phyloP scores from a whole-genome alignment of 2,888 invertebrate species.

The Dendrolimus pini region DNA sequence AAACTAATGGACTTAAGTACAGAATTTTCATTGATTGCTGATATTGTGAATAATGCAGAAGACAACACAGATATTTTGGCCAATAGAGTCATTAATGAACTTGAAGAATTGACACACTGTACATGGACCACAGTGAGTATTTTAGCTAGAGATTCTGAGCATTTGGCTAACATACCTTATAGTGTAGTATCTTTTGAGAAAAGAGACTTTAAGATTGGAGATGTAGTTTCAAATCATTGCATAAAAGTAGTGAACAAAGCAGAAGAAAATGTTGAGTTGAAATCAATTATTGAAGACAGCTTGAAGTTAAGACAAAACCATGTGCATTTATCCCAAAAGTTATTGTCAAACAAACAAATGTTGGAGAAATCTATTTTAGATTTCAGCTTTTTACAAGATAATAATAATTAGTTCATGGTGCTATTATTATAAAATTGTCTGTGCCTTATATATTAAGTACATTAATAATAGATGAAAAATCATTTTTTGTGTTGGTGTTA shows the following conservation, averaged over 20 bases:
- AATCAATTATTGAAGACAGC: constrained; percentile 62
- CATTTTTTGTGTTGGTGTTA: no score
- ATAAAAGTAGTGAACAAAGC: constrained; percentile 34
- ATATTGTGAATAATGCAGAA: constrained; percentile 50
- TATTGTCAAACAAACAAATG: constrained; percentile 48
- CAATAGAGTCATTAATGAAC: constrained; percentile 33
- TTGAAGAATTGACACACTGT: constrained; percentile 52
- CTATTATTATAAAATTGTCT: no score
- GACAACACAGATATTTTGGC: constrained; percentile 51
- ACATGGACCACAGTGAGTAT: constrained; percentile 61
- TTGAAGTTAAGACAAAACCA: constrained; percentile 53
- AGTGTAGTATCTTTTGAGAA: constrained; percentile 67
- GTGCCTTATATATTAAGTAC: constrained; percentile 2
- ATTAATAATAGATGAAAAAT: background rate
- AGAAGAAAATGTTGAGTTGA: constrained; percentile 44
- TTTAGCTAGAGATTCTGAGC: constrained; percentile 48
- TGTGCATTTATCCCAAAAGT: constrained; percentile 40
- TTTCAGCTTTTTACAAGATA: constrained; percentile 55
- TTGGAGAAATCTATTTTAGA: constrained; percentile 44
- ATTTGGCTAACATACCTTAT: constrained; percentile 53
- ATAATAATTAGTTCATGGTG: constrained; percentile 6
- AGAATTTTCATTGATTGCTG: constrained; percentile 60
- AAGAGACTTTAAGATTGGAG: constrained; percentile 65
- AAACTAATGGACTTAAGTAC: constrained; percentile 60
- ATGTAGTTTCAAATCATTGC: constrained; percentile 50